Evolutionary conservation across 2,888 invertebrate genomes (phyloP).

Genomic region (Anarsia innoxiella): DNA sequence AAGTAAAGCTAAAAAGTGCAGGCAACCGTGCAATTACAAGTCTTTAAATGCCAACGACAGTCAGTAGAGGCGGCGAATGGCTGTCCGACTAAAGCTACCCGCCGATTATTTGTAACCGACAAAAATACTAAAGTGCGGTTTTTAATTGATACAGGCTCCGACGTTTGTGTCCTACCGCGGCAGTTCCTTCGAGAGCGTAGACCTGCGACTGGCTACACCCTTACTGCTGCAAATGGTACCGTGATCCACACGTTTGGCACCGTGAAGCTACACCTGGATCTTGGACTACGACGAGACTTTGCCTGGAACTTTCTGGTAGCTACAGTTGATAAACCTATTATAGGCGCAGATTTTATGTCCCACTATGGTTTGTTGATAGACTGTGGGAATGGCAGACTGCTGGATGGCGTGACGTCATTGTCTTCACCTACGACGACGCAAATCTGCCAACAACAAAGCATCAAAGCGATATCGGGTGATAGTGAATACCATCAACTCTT

Average conservation of each 20-base stretch:
- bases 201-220: background rate
- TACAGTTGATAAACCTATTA: conserved; percentile 25
- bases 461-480: conserved; percentile 1
- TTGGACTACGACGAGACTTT: conserved; percentile 13
- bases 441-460: background rate
- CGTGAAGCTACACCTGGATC: background rate
- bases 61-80: conserved; percentile 1
- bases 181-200: background rate
- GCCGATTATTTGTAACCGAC: conserved; percentile 12
- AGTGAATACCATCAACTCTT: conserved; percentile 1
- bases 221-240: conserved; percentile 1
- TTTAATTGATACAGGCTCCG: conserved; percentile 8
- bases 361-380: conserved; percentile 30
- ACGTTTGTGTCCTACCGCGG: background rate
- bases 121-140: conserved; percentile 10
- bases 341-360: conserved; percentile 30
- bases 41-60: background rate
- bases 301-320: conserved; percentile 25
- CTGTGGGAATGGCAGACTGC: conserved; percentile 19
- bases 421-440: background rate
- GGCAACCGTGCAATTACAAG: background rate
- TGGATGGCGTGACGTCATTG: conserved; percentile 16
- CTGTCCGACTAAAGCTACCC: background rate
- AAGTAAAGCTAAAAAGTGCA: background rate
- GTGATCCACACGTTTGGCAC: background rate